Evolutionary conservation across 1,140 invertebrate genomes (phyloP), one percentile per base, ranked within the genome.

Genomic region (Lysiphlebus fabarum): DNA sequence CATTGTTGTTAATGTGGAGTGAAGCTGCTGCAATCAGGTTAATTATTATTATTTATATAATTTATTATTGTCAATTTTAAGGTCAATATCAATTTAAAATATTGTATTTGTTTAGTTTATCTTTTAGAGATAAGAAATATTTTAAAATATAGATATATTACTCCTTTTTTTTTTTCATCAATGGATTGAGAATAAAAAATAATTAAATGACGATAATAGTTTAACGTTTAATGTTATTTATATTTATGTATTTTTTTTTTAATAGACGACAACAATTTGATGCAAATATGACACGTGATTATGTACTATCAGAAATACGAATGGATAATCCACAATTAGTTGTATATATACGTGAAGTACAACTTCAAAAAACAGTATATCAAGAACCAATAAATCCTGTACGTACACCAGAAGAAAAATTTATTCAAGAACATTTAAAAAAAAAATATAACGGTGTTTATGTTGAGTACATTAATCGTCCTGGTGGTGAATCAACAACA

Each of bases 291-390:
- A 87, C 85, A 47, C 84, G 84, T 65, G 89, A 90, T 68, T 86
- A 88, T 70, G 87, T 90, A 66, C 77, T 90, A 61, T 77, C 83
- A 12, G 82, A 83, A 62, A 86, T 90, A 11, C 79, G 85, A 3
- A 88, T 90, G 78, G 88, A 89, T 70, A 85, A 90, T 67, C 84
- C 85, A 5, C 80, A 85, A 64, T 80, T 91, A 55, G 84, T 90
- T 38, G 83, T 82, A 53, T 90, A 89, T 70, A 88, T 91, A 59
- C 80, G 85, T 42, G 83, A 89, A 65, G 81, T 85, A 14, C 82
- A 85, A 60, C 74, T 87, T 66, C 75, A 76, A 61, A 64, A 71
- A n/a, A 78, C 81, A 36, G 70, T 72, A n/a, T 71, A 70, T 51
- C 72, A 73, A 26, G 76, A 76, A 6, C 67, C 70, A 38, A 60